phyloP scores from a whole-genome alignment of 2,888 invertebrate genomes.

The Anthoptus insignis region DNA sequence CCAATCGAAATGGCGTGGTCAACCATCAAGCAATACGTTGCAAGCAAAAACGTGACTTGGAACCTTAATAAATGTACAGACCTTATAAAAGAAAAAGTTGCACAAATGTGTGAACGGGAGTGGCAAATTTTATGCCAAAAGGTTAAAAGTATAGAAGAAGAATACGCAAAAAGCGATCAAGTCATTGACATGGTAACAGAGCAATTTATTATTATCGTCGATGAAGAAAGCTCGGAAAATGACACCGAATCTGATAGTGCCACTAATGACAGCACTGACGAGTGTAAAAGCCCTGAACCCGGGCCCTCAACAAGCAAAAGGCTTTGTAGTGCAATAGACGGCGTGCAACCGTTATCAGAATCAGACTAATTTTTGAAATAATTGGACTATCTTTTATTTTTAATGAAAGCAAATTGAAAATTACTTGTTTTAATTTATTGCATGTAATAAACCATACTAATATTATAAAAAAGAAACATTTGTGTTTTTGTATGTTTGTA shows the following conservation, averaged over 20 bases:
- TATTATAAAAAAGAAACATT: too few relatives aligned
- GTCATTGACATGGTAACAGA: constrained; percentile 7
- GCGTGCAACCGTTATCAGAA: too few relatives aligned
- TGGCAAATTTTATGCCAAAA: neutral
- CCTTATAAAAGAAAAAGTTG: constrained; percentile 42
- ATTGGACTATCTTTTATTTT: too few relatives aligned
- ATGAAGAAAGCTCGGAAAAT: neutral
- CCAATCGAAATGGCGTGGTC: constrained; percentile 49
- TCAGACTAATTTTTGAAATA: too few relatives aligned
- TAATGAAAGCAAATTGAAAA: too few relatives aligned
- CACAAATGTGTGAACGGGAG: constrained; percentile 35
- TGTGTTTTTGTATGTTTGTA: too few relatives aligned
- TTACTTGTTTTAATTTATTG: too few relatives aligned
- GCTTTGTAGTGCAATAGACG: too few relatives aligned
- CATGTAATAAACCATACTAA: too few relatives aligned
- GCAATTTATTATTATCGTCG: neutral
- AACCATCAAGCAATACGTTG: constrained; percentile 41
- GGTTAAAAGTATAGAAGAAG: constrained; percentile 3
- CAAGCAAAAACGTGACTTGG: constrained; percentile 40
- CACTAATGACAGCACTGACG: neutral
- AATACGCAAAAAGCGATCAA: neutral
- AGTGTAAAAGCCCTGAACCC: too few relatives aligned
- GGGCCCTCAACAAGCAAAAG: too few relatives aligned
- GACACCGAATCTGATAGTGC: constrained; percentile 1
- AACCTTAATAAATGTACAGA: too few relatives aligned